These are phyloP conservation scores for Meloidogyne floridensis DNA, from an alignment of 1,140 invertebrate species.

Conservation along the genomic window DNA sequence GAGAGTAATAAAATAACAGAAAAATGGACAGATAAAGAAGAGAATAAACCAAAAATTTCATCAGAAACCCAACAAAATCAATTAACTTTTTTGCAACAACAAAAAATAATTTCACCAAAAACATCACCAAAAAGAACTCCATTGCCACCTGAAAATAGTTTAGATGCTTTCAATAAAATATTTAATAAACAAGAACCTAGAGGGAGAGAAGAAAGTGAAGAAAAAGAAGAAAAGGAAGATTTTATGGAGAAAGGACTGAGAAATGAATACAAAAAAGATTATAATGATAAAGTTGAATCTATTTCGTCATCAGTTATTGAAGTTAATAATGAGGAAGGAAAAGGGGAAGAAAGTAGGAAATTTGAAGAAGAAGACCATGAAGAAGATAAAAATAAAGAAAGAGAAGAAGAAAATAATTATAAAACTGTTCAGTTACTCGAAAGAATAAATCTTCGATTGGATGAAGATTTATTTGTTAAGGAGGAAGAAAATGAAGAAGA, in stretches of 20 bases:
- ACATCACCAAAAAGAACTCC: neutral
- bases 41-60: neutral
- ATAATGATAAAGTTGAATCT: neutral
- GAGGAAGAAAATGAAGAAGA: neutral
- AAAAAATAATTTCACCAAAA: constrained; percentile 7
- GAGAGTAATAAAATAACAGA: neutral
- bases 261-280: neutral
- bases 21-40: neutral
- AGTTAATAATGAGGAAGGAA: neutral
- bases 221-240: neutral
- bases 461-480: constrained; percentile 4
- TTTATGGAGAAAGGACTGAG: neutral
- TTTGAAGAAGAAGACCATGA: constrained; percentile 11
- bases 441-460: neutral
- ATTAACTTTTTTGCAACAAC: constrained; percentile 10
- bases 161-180: constrained; percentile 23
- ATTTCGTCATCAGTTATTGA: neutral
- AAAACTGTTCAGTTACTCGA: too few species aligned
- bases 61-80: neutral
- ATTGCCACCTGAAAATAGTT: neutral
- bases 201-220: neutral
- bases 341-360: neutral
- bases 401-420: constrained; percentile 6
- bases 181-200: constrained; percentile 20
- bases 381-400: neutral